Evolutionary conservation across 2,113 vertebrate genomes (phyloP), one percentile per base, ranked within the genome.

Genomic region (Larimichthys crocea): DNA sequence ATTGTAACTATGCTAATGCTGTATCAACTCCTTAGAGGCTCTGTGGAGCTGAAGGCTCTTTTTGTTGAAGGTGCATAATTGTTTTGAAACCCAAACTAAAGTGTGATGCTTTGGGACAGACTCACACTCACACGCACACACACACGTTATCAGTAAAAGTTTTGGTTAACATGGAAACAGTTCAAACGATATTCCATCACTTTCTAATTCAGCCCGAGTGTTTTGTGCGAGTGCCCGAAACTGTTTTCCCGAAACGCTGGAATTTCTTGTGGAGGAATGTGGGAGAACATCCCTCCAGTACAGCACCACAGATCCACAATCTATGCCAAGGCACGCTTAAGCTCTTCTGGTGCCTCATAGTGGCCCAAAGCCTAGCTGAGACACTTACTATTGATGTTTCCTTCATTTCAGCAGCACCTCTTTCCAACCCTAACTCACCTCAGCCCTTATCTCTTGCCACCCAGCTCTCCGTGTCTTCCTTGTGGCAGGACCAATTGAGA

Each of bases 401-500:
- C 76, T 75, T 76, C 61, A 48, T 69, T 86, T 82, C 81, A 77
- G 85, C 76, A 70, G 63, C 72, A 68, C 79, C 81, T 64, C 35
- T 80, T 63, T 72, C 67, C 52, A 81, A 78, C 80, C 57, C 62
- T 70, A 3, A 26, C 84, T 86, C 76, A 88, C 82, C 86, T 88
- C 70, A 42, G 31, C 70, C 74, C 88, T 90, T 91, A 93, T 91
- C 88, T 89, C 74, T 49, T 63, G 79, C 87, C 87, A 83, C 89
- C 82, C 87, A 85, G 86, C 70, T 89, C 84, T 74, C 68, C 22
- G 35, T 87, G 53, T 55, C 86, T 85, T 81, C 66, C 68, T 69
- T 52, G 24, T 84, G 62, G 82, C 85, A 68, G 61, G 65, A 73
- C 66, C 74, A 53, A 52, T 61, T 77, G 65, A 61, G 26, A 59